Evolutionary conservation across 2,888 invertebrate genomes (phyloP).

Genomic region (Sussaba pulchella): DNA sequence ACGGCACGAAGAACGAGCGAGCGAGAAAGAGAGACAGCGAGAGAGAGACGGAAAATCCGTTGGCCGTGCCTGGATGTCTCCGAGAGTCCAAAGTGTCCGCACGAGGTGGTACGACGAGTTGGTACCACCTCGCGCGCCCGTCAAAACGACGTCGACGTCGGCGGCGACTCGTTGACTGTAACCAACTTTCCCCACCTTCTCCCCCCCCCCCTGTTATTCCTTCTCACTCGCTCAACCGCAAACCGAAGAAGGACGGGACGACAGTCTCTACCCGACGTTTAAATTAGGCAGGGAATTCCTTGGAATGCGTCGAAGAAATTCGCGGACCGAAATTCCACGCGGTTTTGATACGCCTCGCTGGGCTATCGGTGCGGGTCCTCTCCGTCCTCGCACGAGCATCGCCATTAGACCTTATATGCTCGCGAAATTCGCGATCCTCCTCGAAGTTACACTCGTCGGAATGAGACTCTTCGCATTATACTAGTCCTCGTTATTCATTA

Average conservation of each 20-base stretch:
- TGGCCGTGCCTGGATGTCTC: conserved; percentile 63
- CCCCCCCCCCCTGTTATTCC: not conserved
- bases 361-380: conserved; percentile 72
- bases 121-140: conserved; percentile 64
- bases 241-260: conserved; percentile 58
- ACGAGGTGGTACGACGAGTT: conserved; percentile 64
- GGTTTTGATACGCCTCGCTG: conserved; percentile 79
- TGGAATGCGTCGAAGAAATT: conserved; percentile 82
- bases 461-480: conserved; percentile 30
- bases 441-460: conserved; percentile 33
- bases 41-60: conserved; percentile 8
- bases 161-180: conserved; percentile 41
- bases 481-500: conserved; percentile 59
- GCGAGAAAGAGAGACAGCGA: too few species aligned
- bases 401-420: conserved; percentile 64
- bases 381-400: conserved; percentile 56
- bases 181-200: conserved; percentile 25
- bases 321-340: conserved; percentile 78
- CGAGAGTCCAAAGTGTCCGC: conserved; percentile 60
- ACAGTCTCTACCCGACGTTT: conserved; percentile 77
- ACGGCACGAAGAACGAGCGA: too few species aligned
- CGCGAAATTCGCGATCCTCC: conserved; percentile 50
- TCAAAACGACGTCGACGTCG: conserved; percentile 54
- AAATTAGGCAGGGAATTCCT: conserved; percentile 83
- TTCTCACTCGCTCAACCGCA: conserved; percentile 54